Percentiles rank a stretch among this genome's conserved stretches.
Evolutionary conservation across 2,113 vertebrate species (phyloP).

Genomic region (Phyllostomus discolor): DNA sequence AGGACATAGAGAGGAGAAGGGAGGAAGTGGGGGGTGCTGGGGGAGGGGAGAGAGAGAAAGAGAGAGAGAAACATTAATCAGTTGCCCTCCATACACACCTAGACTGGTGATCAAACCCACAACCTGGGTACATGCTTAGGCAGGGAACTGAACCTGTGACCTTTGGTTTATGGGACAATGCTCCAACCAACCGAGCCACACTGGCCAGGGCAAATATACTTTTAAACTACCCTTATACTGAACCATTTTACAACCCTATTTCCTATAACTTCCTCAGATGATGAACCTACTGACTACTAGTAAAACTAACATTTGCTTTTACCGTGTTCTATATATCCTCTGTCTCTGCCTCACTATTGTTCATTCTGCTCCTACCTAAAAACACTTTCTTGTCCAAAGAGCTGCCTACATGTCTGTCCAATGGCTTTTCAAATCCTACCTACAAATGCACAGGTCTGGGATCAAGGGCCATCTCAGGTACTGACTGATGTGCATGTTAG

Average conservation of each 20-base stretch:
- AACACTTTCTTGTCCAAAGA: not conserved
- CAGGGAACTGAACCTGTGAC: no score
- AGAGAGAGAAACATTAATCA: no score
- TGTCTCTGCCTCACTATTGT: not conserved
- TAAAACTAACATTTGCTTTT: not conserved
- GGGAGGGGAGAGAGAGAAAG: no score
- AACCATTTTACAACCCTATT: not conserved
- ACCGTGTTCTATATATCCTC: not conserved
- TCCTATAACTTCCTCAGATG: not conserved
- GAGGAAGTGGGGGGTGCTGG: no score
- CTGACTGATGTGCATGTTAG: not conserved
- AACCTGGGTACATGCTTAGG: no score
- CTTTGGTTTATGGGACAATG: no score
- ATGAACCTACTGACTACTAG: not conserved
- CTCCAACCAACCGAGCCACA: no score
- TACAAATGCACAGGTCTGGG: not conserved
- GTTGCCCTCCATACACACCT: no score
- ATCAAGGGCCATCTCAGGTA: not conserved
- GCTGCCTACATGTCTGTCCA: not conserved
- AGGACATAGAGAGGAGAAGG: no score
- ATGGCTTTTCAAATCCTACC: not conserved
- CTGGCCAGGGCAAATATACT: not conserved
- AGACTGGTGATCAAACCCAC: no score
- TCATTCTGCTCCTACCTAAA: not conserved
- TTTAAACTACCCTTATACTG: not conserved